phyloP scores from a whole-genome alignment of 2,888 invertebrate species.

The Drosophila neotestacea region DNA sequence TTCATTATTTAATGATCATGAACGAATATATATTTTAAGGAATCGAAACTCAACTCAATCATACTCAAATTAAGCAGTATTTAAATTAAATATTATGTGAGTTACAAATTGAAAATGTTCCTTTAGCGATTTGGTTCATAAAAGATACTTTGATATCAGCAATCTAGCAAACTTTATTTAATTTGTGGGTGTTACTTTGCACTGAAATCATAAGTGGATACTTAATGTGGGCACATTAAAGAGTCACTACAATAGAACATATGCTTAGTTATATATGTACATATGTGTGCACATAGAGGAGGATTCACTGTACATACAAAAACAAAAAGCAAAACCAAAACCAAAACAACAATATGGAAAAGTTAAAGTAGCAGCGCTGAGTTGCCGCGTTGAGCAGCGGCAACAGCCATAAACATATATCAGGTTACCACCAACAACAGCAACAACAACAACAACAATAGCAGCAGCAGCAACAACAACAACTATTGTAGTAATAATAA shows the following conservation, averaged over 20 bases:
- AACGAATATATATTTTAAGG: too few relatives aligned
- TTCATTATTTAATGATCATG: too few relatives aligned
- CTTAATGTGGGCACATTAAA: background rate
- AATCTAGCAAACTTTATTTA: background rate
- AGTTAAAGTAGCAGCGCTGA: constrained; percentile 78
- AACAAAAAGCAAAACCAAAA: constrained; percentile 27
- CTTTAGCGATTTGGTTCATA: background rate
- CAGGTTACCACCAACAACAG: constrained; percentile 70
- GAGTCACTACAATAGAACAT: constrained; percentile 15
- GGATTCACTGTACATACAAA: constrained; percentile 10
- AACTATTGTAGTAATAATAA: constrained; percentile 19
- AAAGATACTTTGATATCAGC: background rate
- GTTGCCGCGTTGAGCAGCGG: constrained; percentile 49
- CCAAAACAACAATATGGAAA: constrained; percentile 62
- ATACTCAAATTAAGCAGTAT: background rate
- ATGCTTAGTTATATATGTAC: background rate
- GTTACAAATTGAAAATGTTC: background rate
- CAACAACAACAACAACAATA: constrained; percentile 23
- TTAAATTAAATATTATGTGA: background rate
- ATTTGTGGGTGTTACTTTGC: background rate
- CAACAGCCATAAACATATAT: constrained; percentile 80
- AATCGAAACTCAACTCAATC: background rate
- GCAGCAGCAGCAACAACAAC: constrained; percentile 12
- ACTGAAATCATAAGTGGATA: background rate
- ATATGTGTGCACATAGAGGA: constrained; percentile 1